Evolutionary conservation across 2,113 vertebrate species (phyloP).

Genomic region (Trichechus manatus): DNA sequence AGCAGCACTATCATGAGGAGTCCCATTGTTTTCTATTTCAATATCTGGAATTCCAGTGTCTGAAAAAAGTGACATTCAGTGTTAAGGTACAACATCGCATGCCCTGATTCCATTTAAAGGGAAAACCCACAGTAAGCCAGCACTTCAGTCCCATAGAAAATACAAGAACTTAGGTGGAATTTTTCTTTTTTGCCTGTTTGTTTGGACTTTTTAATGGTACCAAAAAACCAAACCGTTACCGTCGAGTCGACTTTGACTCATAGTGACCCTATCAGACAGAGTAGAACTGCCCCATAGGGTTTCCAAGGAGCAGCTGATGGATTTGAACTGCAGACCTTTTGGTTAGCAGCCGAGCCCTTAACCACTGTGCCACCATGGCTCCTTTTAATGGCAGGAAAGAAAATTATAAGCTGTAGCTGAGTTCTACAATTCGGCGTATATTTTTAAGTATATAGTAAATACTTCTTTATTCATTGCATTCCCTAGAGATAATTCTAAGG

Average conservation of each 20-base stretch:
- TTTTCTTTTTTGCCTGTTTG: neutral
- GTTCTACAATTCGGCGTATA: conserved; percentile 72
- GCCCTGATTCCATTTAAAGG: conserved; percentile 66
- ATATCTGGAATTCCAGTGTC: conserved; percentile 92
- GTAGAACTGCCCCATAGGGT: too few species aligned
- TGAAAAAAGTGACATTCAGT: conserved; percentile 86
- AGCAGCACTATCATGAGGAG: conserved; percentile 90
- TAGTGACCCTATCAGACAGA: too few species aligned
- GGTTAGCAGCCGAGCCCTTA: too few species aligned
- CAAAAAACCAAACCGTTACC: too few species aligned
- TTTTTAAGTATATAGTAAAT: conserved; percentile 71
- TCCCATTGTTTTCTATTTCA: conserved; percentile 92
- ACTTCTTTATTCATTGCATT: conserved; percentile 72
- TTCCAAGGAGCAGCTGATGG: too few species aligned
- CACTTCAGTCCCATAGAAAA: conserved; percentile 67
- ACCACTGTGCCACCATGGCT: too few species aligned
- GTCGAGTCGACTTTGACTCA: too few species aligned
- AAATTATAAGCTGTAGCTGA: conserved; percentile 74
- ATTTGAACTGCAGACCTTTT: too few species aligned
- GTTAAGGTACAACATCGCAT: conserved; percentile 79
- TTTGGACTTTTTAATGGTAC: neutral
- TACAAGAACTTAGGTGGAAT: conserved; percentile 37
- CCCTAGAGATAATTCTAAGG: conserved; percentile 57
- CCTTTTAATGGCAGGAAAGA: neutral
- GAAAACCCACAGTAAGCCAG: conserved; percentile 70